phyloP scores from a whole-genome alignment of 2,888 invertebrate genomes.

The Eurytoma adleriae region DNA sequence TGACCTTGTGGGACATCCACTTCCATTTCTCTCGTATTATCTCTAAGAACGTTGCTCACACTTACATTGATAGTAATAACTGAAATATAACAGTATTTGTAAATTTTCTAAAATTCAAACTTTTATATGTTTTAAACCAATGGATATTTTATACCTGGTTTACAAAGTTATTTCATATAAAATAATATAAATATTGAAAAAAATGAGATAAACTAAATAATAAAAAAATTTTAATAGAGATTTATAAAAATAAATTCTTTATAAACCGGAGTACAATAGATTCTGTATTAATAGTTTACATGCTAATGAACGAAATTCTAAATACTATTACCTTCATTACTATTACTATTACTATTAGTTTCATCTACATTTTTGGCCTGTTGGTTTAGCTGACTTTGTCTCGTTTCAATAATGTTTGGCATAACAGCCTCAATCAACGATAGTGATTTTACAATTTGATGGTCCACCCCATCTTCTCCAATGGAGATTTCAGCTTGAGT shows the following conservation, averaged over 20 bases:
- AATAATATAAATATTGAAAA: slow-evolving; percentile 43
- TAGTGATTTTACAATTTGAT: slow-evolving; percentile 92
- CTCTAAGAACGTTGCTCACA: slow-evolving; percentile 69
- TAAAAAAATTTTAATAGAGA: slow-evolving; percentile 65
- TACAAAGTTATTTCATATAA: slow-evolving; percentile 58
- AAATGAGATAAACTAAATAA: slow-evolving; percentile 24
- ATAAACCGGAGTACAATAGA: slow-evolving; percentile 73
- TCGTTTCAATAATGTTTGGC: slow-evolving; percentile 85
- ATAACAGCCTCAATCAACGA: slow-evolving; percentile 98
- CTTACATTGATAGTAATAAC: slow-evolving; percentile 73
- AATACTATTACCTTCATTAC: slow-evolving; percentile 82
- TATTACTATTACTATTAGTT: slow-evolving; percentile 89
- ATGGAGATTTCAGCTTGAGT: slow-evolving; percentile 99
- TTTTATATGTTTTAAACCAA: slow-evolving; percentile 66
- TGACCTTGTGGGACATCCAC: slow-evolving; percentile 81
- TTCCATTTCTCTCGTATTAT: slow-evolving; percentile 80
- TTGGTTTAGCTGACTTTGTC: slow-evolving; percentile 84
- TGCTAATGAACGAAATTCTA: not conserved
- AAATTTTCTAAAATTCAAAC: slow-evolving; percentile 10
- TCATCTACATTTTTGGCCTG: slow-evolving; percentile 83
- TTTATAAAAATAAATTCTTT: slow-evolving; percentile 65
- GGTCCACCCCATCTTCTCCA: slow-evolving; percentile 92
- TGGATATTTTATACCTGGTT: slow-evolving; percentile 58
- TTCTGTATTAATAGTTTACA: not conserved
- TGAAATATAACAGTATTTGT: slow-evolving; percentile 50